Percentiles rank a stretch among this genome's conserved stretches.
phyloP scores from a whole-genome alignment of 1,140 invertebrate genomes.

The Sinella curviseta region DNA sequence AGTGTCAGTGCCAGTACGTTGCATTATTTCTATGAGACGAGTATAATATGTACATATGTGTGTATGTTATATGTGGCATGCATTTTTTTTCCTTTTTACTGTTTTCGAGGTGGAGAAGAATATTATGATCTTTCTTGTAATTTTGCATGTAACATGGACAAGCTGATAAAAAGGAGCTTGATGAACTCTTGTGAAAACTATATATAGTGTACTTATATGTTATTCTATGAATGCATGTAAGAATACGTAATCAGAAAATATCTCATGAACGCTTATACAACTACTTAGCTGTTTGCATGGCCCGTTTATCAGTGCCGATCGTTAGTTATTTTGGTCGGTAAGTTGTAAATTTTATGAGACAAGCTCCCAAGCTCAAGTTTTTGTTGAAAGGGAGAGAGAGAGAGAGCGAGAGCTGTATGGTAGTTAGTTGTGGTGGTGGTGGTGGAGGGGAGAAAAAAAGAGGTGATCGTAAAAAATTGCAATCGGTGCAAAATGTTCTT shows the following conservation, averaged over 20 bases:
- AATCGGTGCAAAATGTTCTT: too few species aligned
- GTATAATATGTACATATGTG: too few species aligned
- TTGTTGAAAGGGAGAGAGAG: background rate
- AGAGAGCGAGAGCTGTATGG: too few species aligned
- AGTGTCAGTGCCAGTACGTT: too few species aligned
- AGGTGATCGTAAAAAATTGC: too few species aligned
- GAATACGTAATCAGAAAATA: too few species aligned
- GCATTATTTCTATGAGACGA: too few species aligned
- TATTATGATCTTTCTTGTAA: background rate
- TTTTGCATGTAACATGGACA: background rate
- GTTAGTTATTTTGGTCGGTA: background rate
- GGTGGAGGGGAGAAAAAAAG: too few species aligned
- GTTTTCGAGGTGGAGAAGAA: background rate
- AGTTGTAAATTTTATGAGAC: background rate
- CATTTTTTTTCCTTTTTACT: background rate
- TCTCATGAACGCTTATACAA: too few species aligned
- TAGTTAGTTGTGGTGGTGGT: too few species aligned
- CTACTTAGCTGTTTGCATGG: too few species aligned
- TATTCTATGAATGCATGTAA: background rate
- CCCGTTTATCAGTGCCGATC: background rate
- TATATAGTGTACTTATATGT: background rate
- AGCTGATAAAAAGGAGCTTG: background rate
- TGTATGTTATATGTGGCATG: too few species aligned
- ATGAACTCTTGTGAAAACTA: background rate
- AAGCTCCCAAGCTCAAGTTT: background rate